Evolutionary conservation across 2,797 vertebrate genomes (phyloP), one percentile per base, ranked within the genome.

Genomic region (Cyclura pinguis): DNA sequence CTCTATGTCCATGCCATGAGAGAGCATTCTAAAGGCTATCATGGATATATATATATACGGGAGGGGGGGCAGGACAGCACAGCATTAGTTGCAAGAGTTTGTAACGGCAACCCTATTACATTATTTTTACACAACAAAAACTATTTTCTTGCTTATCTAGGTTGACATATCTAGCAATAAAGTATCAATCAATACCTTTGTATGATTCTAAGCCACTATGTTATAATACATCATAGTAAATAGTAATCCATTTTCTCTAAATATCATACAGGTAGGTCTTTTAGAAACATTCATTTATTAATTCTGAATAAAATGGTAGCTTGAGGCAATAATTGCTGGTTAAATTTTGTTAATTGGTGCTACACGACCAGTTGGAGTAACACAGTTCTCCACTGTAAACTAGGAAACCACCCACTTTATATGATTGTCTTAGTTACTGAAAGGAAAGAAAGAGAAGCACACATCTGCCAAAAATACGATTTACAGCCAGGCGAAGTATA

Each of bases 391-490:
- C 62, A 10, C 24, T 83, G 20, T 38, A 62, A 84, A 89, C 20
- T 10, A 67, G 29, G 32, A 62, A 78, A 47, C 77, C 10, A 16
- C 14, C n/a, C 64, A 72, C 85, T 91, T 92, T 87, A 64, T 29
- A 64, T 83, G 78, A 47, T 42, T 62, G 27, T 62, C 18, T 29
- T 38, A 1, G 4, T 14, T 32, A 0, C 57, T 64, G 38, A 14
- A 50, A 62, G 50, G n/a, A 0, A 89, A 90, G 13, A 20, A 85
- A 84, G 1, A 90, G 12, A 69, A 80, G 38, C 6, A 73, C 72
- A 74, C 88, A 80, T 89, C 5, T 87, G 86, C 84, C 42, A 91
- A 92, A 92, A 78, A 59, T 78, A 80, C 55, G 76, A 92, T 3
- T 89, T 67, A 64, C 81, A 74, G 8, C 38, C 42, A 91, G 87